Percentiles rank a stretch among this genome's conserved stretches.
Evolutionary conservation across 92 coral and sea anemone species (phyloP).

Genomic region (Parazoanthus darwini): DNA sequence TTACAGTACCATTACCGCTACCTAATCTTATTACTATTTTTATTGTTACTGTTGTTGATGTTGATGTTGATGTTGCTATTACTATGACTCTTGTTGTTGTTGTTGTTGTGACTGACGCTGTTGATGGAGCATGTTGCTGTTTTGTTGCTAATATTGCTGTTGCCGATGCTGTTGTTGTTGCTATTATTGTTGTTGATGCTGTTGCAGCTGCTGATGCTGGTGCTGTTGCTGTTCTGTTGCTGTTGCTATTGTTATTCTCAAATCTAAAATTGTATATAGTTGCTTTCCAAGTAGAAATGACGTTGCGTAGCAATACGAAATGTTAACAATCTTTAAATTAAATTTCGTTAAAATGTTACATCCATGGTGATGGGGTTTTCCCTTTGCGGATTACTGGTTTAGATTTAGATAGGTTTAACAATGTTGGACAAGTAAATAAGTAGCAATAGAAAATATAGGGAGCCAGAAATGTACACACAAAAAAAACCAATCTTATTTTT

Average conservation of each 20-base stretch:
- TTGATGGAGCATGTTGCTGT: background rate
- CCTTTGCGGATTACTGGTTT: too few relatives aligned
- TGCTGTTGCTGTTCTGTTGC: background rate
- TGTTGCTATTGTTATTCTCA: background rate
- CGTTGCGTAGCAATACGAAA: too few relatives aligned
- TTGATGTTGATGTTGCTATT: background rate
- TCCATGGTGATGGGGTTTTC: too few relatives aligned
- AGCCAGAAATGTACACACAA: conserved; percentile 7
- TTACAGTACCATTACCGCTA: too few relatives aligned
- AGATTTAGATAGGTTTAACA: background rate
- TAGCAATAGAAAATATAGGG: background rate
- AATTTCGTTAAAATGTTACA: too few relatives aligned
- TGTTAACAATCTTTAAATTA: too few relatives aligned
- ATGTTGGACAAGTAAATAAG: background rate
- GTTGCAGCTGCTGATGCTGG: background rate
- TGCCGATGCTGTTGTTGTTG: too few relatives aligned
- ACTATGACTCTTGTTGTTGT: background rate
- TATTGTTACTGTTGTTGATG: background rate
- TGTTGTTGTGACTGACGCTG: too few relatives aligned
- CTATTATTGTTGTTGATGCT: background rate
- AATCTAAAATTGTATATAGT: background rate
- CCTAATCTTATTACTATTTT: background rate
- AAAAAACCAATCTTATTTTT: background rate
- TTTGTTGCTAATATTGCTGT: background rate
- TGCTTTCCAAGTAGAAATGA: background rate